Conservation (phyloP, 92 coral and sea anemone genomes). For the Blastomussa wellsi region DNA sequence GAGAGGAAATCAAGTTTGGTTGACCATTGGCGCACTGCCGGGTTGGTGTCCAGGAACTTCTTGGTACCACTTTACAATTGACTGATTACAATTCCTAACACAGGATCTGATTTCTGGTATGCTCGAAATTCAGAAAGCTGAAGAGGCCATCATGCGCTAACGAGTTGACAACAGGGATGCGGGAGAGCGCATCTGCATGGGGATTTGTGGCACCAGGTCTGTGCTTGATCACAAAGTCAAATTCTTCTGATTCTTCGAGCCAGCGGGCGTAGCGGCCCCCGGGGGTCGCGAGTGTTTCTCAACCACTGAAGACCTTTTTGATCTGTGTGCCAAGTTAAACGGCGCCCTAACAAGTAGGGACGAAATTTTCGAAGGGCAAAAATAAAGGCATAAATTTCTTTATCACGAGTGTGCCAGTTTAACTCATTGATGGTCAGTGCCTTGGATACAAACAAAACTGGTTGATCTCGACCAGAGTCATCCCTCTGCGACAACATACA, state of each 20-base stretch:
- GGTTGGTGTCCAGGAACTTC: constrained; percentile 18
- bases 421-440: constrained; percentile 43
- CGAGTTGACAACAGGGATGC: not conserved
- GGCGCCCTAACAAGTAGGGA: constrained; percentile 40
- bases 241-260: constrained; percentile 53
- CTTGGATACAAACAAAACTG: constrained; percentile 50
- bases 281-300: constrained; percentile 54
- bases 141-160: not conserved
- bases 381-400: constrained; percentile 50
- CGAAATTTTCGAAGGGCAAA: constrained; percentile 43
- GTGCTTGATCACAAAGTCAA: constrained; percentile 32
- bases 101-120: constrained; percentile 47
- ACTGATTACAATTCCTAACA: constrained; percentile 23
- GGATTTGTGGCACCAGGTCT: constrained; percentile 50
- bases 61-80: not conserved
- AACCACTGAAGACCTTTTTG: constrained; percentile 46
- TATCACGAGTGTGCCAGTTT: constrained; percentile 58
- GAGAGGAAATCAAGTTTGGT: not conserved
- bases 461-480: constrained; percentile 43
- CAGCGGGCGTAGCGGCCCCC: constrained; percentile 54
- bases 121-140: constrained; percentile 34
- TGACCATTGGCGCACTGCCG: not conserved
- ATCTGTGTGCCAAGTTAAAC: constrained; percentile 39
- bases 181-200: constrained; percentile 60
- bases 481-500: constrained; percentile 60